These are phyloP conservation scores for Hydrophis major DNA, from an alignment of 2,797 vertebrate species.

Conservation along the genomic window DNA sequence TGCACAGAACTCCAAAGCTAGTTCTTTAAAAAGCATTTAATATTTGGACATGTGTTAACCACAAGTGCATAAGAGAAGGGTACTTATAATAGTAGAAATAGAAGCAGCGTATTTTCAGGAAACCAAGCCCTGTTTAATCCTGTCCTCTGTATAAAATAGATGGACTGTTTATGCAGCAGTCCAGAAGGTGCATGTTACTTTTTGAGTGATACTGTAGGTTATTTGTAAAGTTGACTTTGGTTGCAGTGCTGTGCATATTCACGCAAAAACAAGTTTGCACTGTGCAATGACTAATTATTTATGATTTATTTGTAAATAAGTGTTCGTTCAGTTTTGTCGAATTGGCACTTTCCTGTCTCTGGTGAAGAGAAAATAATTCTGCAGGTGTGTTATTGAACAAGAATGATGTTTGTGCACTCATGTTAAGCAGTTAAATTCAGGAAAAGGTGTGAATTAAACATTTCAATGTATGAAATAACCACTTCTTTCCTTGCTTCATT, in stretches of 20 bases:
- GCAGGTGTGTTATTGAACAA: neutral
- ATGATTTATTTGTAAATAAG: neutral
- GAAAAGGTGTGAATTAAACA: neutral
- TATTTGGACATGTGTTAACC: neutral
- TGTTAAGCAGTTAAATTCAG: neutral
- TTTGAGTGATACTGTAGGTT: neutral
- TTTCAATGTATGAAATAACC: neutral
- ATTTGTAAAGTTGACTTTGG: neutral
- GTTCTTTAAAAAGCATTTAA: neutral
- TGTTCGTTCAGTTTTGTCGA: neutral
- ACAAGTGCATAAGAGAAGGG: neutral
- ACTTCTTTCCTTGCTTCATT: neutral
- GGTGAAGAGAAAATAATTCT: neutral
- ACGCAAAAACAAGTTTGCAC: neutral
- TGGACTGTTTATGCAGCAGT: neutral
- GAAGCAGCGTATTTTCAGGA: neutral
- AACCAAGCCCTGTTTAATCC: neutral
- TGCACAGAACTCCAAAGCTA: neutral
- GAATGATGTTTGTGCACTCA: neutral
- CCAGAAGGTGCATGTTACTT: neutral
- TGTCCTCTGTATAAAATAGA: neutral
- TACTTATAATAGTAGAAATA: neutral
- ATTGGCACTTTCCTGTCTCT: neutral
- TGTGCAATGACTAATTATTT: neutral
- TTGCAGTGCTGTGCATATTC: neutral